Evolutionary conservation across 2,113 vertebrate genomes (phyloP), one percentile per base, ranked within the genome.

Genomic region (Tetraodon nigroviridis): DNA sequence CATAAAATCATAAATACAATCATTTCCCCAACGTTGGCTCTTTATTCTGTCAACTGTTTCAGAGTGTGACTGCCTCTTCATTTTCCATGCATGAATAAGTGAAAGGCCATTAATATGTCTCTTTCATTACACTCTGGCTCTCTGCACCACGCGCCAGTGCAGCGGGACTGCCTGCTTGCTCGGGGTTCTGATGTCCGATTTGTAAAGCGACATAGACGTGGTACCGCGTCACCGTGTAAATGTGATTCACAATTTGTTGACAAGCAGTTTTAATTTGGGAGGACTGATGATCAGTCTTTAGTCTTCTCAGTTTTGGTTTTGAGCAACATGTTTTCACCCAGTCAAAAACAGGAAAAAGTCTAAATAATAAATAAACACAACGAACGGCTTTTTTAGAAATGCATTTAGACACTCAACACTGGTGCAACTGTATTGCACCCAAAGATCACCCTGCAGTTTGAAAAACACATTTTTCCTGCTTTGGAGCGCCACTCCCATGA

Each of bases 1-100:
- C 63, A 65, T 75, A 80, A 79, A 83, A 86, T 88, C 84, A 89
- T 88, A 89, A 87, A 89, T 80, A 88, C 89, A 85, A 88, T 89
- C 73, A 76, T 84, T 84, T 80, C 81, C 81, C 85, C 79, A 77
- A 82, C 68, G 79, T 81, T 76, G 71, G 63, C 73, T 85, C 81
- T 86, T 85, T 84, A 86, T 84, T 84, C 83, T 83, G 82, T 86
- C 86, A 86, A 80, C 67, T 64, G 45, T 75, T 84, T 82, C 71
- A 67, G 72, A 83, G 78, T 81, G 69, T 67, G 75, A 80, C 75
- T 81, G 82, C 78, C 79, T 84, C 83, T 87, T 86, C 83, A 87
- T 84, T 88, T 88, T 76, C 79, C 57, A 82, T 51, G 40, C 83
- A 88, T 89, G 83, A 89, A 89, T 89, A 88, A 89, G 82, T 87